A percentile compares a stretch with the other conserved stretches of the same genome.
Conservation (phyloP, 2,113 vertebrate genomes). For the Hyperopisus bebe region DNA sequence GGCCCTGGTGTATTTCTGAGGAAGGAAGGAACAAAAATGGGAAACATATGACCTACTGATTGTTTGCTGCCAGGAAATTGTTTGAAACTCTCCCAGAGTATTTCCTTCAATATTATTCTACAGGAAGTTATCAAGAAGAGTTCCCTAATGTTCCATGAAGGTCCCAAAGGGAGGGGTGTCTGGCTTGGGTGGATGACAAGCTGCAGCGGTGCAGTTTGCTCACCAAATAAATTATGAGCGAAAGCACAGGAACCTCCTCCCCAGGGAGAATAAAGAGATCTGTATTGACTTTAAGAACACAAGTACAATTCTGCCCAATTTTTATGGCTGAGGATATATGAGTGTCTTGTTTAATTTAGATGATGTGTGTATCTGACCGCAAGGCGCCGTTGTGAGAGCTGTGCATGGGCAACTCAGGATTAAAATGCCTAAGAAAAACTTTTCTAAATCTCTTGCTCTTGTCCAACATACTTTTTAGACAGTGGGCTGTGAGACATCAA, state of each 20-base stretch:
- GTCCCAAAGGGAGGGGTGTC: not conserved
- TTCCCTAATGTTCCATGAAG: not conserved
- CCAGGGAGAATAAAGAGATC: not conserved
- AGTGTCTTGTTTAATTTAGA: constrained; percentile 6
- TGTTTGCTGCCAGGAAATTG: not conserved
- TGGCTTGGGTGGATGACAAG: not conserved
- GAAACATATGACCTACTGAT: not conserved
- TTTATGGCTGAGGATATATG: not conserved
- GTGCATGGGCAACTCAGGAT: not conserved
- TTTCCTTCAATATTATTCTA: not conserved
- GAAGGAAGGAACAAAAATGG: not conserved
- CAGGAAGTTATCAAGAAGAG: not conserved
- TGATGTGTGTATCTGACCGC: not conserved
- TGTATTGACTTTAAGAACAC: not conserved
- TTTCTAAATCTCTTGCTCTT: not conserved
- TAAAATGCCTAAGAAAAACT: not conserved
- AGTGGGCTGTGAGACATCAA: not conserved
- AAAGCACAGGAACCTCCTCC: not conserved
- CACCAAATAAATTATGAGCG: not conserved
- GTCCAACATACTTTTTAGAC: not conserved
- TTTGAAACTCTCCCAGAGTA: not conserved
- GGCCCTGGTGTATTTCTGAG: not conserved
- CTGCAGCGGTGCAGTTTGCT: not conserved
- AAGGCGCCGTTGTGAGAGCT: not conserved
- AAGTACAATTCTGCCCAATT: not conserved